Evolutionary conservation across 2,113 vertebrate genomes (phyloP), one percentile per base, ranked within the genome.

Genomic region (Pyxicephalus adspersus): DNA sequence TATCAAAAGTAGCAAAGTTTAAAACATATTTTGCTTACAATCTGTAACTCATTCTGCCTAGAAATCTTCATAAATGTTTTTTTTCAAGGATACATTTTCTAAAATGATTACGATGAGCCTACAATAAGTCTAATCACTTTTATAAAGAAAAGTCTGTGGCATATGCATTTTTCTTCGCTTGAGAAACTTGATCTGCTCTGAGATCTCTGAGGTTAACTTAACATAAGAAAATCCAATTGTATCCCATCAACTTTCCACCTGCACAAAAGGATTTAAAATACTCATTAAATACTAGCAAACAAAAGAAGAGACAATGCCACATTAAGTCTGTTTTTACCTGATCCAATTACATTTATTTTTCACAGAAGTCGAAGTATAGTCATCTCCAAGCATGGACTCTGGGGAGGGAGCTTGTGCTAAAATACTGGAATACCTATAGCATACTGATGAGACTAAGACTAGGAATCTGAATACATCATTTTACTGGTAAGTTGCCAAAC

Each of bases 211-310:
- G 76, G 52, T 78, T 51, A 68, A 55, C 76, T 58, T 78, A 45
- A 45, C 64, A 78, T 58, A 78, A 67, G 76, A 55, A 29, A 66
- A 77, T 66, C 64, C 31, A 66, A 78, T 78, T 67, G 52, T 60
- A 57, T 78, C 57, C 29, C 52, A 67, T 78, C 64, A 78, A 67
- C 38, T 22, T 68, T 65, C 64, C 28, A 67, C 65, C 64, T 68
- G 29, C 31, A 68, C 51, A 58, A 52, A 67, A 66, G 64, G 64
- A 68, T 78, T 68, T 78, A 51, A 78, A 78, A 68, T 68, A 22
- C 50, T 78, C 64, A 78, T 78, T 78, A 78, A 78, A 78, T 78
- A 78, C 64, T 66, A 78, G 64, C 64, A 67, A 38, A 78, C 76
- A 78, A 78, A 68, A 78, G 64, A 23, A 78, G 64, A 68, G 64